These are phyloP conservation scores for Glaucomys volans DNA, from an alignment of 2,113 vertebrate genomes.

Conservation along the genomic window DNA sequence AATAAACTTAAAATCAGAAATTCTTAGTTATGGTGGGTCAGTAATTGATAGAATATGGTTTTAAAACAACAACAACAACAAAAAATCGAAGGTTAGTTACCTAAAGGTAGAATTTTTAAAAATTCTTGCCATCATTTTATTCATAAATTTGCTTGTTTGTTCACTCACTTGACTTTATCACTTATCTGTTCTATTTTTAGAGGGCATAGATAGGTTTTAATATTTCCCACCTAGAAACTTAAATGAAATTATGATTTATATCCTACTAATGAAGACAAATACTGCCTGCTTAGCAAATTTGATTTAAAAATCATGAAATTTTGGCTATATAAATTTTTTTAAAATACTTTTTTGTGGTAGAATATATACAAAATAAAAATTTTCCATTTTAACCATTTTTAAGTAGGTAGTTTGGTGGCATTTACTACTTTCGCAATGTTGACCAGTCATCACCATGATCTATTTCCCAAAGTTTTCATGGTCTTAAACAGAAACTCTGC, in stretches of 20 bases:
- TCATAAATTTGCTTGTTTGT: neutral
- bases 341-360: neutral
- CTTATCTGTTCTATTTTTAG: neutral
- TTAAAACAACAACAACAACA: neutral
- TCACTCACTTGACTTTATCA: constrained; percentile 18
- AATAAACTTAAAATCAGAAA: constrained; percentile 33
- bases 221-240: neutral
- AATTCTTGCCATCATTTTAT: neutral
- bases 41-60: neutral
- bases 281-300: neutral
- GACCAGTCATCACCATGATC: neutral
- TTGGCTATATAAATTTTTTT: neutral
- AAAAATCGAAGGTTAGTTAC: neutral
- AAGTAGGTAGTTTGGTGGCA: neutral
- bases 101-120: neutral
- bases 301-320: neutral
- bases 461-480: constrained; percentile 41
- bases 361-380: neutral
- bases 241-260: neutral
- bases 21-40: neutral
- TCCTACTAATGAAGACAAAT: neutral
- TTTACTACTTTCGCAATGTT: neutral
- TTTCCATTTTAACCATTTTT: neutral
- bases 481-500: neutral
- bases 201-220: neutral